phyloP scores from a whole-genome alignment of 2,113 vertebrate genomes.

The Aythya baeri region DNA sequence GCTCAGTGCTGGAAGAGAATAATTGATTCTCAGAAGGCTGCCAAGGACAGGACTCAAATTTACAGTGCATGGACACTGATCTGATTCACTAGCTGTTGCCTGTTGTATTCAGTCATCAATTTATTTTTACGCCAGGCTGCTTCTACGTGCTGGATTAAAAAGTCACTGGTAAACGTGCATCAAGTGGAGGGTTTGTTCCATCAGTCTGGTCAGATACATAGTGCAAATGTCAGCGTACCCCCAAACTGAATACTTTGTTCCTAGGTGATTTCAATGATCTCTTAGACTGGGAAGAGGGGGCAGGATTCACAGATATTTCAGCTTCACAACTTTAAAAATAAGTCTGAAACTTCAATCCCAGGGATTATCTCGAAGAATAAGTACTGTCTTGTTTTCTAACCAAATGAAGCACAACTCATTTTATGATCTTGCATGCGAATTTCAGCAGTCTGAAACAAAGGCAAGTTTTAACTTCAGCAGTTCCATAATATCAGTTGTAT shows the following conservation, averaged over 20 bases:
- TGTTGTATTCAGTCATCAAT: constrained; percentile 8
- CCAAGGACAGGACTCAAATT: neutral
- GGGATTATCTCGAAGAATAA: neutral
- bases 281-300: fast-evolving
- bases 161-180: neutral
- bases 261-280: neutral
- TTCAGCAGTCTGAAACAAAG: neutral
- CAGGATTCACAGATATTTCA: neutral
- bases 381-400: neutral
- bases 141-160: neutral
- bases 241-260: neutral
- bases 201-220: neutral
- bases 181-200: neutral
- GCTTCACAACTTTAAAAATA: neutral
- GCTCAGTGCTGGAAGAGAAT: neutral
- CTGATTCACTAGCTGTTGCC: neutral
- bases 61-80: neutral
- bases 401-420: neutral
- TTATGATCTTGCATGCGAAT: neutral
- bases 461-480: neutral
- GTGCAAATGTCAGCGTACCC: neutral
- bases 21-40: neutral
- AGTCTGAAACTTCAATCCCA: neutral
- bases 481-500: neutral
- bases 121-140: constrained; percentile 13